These are phyloP conservation scores for Heteromurus nitidus DNA, from an alignment of 2,888 invertebrate species.

Conservation along the genomic window DNA sequence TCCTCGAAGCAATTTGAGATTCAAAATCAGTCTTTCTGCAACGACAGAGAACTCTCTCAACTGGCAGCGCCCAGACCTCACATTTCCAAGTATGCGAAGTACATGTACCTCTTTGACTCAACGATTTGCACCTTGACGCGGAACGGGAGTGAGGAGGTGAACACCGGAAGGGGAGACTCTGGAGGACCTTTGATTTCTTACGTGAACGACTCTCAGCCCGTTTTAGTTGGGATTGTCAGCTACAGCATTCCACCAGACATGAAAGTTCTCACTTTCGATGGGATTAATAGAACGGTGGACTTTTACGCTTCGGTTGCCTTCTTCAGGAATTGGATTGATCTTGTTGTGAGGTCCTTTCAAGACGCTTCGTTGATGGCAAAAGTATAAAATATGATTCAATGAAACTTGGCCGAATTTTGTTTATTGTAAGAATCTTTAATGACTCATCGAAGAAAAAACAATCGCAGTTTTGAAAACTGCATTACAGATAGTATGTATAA, in stretches of 20 bases:
- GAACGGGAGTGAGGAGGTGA: constrained; percentile 47
- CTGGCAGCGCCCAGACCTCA: constrained; percentile 35
- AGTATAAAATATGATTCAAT: constrained; percentile 8
- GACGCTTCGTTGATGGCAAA: background rate
- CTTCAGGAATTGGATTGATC: constrained; percentile 69
- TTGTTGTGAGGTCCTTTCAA: constrained; percentile 53
- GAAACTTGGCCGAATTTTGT: too few species aligned
- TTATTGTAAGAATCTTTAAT: too few species aligned
- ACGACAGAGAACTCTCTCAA: constrained; percentile 45
- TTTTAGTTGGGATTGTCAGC: constrained; percentile 69
- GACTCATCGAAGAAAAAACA: too few species aligned
- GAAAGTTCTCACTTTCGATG: constrained; percentile 17
- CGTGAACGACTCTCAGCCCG: constrained; percentile 33
- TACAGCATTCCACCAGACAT: constrained; percentile 64
- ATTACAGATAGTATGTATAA: too few species aligned
- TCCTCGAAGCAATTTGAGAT: constrained; percentile 58
- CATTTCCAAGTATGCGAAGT: constrained; percentile 65
- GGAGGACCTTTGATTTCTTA: constrained; percentile 67
- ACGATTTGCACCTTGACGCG: constrained; percentile 67
- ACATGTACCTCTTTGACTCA: constrained; percentile 63
- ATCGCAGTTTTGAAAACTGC: too few species aligned
- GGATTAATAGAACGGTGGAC: constrained; percentile 59
- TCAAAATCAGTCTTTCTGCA: constrained; percentile 65
- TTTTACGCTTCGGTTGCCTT: constrained; percentile 69
- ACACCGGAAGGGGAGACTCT: constrained; percentile 67